Evolutionary conservation across 2,113 vertebrate genomes (phyloP).

Genomic region (Probosciger aterrimus): DNA sequence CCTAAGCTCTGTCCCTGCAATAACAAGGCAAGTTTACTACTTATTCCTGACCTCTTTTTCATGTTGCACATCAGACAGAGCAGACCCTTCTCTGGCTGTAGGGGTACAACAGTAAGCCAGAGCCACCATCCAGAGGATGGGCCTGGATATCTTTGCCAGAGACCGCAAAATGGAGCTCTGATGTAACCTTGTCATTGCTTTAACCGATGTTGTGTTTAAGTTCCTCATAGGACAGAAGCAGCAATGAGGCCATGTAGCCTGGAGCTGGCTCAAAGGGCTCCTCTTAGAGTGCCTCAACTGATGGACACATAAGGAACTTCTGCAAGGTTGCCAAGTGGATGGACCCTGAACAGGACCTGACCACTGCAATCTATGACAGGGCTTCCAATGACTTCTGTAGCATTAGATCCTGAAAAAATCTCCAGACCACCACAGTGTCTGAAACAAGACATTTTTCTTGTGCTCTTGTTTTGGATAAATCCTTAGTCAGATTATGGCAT

Average conservation of each 20-base stretch:
- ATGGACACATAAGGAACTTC: not conserved
- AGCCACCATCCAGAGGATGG: not conserved
- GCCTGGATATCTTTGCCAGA: not conserved
- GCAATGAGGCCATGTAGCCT: not conserved
- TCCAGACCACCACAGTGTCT: not conserved
- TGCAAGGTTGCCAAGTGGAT: not conserved
- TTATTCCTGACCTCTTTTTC: not conserved
- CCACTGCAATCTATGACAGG: not conserved
- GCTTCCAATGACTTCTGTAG: not conserved
- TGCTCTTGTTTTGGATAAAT: not conserved
- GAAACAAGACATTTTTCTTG: not conserved
- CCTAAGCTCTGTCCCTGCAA: not conserved
- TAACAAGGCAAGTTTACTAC: not conserved
- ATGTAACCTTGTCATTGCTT: not conserved
- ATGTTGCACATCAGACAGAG: not conserved
- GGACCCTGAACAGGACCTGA: not conserved
- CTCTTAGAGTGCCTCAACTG: accelerated
- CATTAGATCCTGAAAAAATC: not conserved
- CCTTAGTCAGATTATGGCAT: not conserved
- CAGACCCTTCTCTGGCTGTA: not conserved
- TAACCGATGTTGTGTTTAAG: not conserved
- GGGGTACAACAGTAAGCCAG: not conserved
- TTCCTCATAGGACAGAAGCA: not conserved
- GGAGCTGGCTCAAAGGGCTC: not conserved
- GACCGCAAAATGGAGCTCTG: not conserved